Evolutionary conservation across 1,140 invertebrate species (phyloP), one percentile per base, ranked within the genome.

Genomic region (Rhopalosiphum padi): DNA sequence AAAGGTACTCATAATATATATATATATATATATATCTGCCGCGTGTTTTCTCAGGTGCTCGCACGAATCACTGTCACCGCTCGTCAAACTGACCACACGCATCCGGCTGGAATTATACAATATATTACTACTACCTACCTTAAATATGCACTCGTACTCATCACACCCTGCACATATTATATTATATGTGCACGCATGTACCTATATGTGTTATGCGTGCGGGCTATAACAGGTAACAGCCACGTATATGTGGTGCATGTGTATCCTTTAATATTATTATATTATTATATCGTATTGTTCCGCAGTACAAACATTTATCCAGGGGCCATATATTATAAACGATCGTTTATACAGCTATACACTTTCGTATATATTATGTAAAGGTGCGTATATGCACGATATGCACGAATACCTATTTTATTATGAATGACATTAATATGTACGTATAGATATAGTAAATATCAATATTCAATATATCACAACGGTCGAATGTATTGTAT

Each of bases 61-160:
- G 88, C 48, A 22, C 88, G 88, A 89, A 89, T 89, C 88, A 55
- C 91, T 55, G 82, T 93, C 91, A 93, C 23, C 82, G 35, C 82
- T 23, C 77, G 91, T 93, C 91, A 93, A 93, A 93, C 82, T 93
- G 91, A 93, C 91, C 91, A 93, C 91, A 93, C 91, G 91, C 82
- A 93, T 93, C 91, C 91, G 91, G 91, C 91, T 41, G 25, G 91
- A 15, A 83, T 83, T 51, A 60, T 60, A 53, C n/a, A 41, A 89
- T 53, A 48, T 89, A 89, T 30, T 55, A 25, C 6, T 55, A 25
- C 6, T 46, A 46, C 30, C 60, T n/a, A 46, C 41, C 25, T 25
- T 85, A 85, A 41, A 18, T n/a, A 35, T 22, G 7, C 46, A 46
- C 48, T 30, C 37, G 43, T 53, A 60, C 51, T 37, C 87, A 51